Percentiles rank a stretch among this genome's conserved stretches.
These are phyloP conservation scores for Fundulus diaphanus DNA, from an alignment of 2,797 vertebrate genomes.

Conservation along the genomic window DNA sequence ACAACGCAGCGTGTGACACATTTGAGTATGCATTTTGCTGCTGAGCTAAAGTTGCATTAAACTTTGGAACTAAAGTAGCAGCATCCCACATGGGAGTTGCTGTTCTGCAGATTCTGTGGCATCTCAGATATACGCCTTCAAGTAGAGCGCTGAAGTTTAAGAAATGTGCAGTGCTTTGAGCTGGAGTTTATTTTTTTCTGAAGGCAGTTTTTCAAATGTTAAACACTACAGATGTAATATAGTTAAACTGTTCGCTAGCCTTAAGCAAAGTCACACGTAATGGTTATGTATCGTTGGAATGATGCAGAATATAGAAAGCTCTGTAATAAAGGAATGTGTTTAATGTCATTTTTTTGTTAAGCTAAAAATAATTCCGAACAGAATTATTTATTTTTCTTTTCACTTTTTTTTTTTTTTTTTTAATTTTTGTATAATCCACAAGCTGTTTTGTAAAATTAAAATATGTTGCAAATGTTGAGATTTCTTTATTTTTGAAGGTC, in stretches of 20 bases:
- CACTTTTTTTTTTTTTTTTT: constrained; percentile 17
- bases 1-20: constrained; percentile 1
- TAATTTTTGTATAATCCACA: constrained; percentile 15
- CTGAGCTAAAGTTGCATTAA: constrained; percentile 19
- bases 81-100: constrained; percentile 8
- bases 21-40: constrained; percentile 6
- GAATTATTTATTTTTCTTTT: constrained; percentile 25
- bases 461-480: constrained; percentile 23
- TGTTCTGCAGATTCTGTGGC: constrained; percentile 17
- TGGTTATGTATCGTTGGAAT: constrained; percentile 17
- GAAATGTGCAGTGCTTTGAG: constrained; percentile 7
- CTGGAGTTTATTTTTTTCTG: constrained; percentile 1
- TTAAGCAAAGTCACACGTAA: constrained; percentile 45
- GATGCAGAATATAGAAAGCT: constrained; percentile 21
- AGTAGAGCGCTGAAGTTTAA: background rate
- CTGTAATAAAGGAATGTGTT: constrained; percentile 54
- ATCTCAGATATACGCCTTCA: background rate
- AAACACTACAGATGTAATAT: constrained; percentile 35
- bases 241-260: constrained; percentile 44
- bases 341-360: constrained; percentile 33
- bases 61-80: constrained; percentile 12
- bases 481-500: constrained; percentile 17
- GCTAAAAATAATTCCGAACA: constrained; percentile 31
- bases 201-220: constrained; percentile 12
- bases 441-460: constrained; percentile 43